Base-by-base conservation (phyloP, 2,113 vertebrate species). In the Microcebus jonahi region DNA sequence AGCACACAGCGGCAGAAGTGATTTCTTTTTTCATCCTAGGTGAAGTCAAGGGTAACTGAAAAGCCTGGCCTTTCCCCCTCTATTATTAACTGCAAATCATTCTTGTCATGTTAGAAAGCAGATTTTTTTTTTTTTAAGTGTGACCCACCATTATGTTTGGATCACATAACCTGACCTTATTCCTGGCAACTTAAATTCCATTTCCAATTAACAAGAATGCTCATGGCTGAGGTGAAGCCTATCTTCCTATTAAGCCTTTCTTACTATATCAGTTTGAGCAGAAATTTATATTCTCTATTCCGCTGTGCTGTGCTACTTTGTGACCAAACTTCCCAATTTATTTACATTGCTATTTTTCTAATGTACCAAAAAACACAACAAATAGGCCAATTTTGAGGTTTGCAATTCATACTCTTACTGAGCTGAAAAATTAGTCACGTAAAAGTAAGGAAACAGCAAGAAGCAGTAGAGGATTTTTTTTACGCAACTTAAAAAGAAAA, bases 1-100 rank as follows among this genome's bases (percentile, higher is more conserved):
- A 97, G 94, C 97, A 98, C 97, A 97, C 39, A 98, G 96, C 89
- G 97, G 88, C 97, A 83, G 94, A 98, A 98, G 97, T 79, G 94
- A 98, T 98, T 98, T 98, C 98, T 98, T 98, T 98, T 98, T 98
- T 98, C 97, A 95, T 98, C 96, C 98, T 98, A 98, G 95, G 97
- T 98, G 98, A 98, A 98, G 77, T 97, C 98, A 99, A 99, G 98
- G 98, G 98, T 98, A 98, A 98, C 97, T 95, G 97, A 98, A 97
- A 98, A 97, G 97, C 89, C 97, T 99, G 98, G 95, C 98, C 98
- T 98, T 98, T 97, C 71, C 96, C 97, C 94, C 92, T 97, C 97
- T 98, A 95, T 98, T 98, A 98, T 98, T 98, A 99, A 98, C 98
- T 98, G 97, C 97, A 98, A 98, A 98, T 98, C 98, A 98, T 98